Evolutionary conservation across 2,113 vertebrate genomes (phyloP).

Genomic region (Colinus virginianus): DNA sequence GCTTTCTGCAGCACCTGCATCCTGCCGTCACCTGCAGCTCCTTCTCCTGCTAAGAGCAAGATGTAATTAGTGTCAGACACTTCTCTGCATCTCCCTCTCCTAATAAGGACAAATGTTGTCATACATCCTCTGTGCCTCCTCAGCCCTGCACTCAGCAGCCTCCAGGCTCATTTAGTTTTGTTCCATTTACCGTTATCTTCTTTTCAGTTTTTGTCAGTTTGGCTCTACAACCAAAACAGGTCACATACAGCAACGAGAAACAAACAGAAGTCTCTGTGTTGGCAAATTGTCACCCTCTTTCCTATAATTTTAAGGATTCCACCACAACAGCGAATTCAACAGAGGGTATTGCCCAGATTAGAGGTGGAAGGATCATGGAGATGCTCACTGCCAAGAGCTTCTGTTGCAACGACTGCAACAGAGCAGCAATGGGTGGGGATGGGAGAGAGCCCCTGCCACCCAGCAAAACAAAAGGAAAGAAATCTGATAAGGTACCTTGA

Average conservation of each 20-base stretch:
- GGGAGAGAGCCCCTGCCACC: background rate
- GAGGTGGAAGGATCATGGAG: background rate
- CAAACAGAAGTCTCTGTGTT: background rate
- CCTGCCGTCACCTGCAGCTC: background rate
- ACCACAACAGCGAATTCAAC: background rate
- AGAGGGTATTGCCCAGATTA: background rate
- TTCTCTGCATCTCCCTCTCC: background rate
- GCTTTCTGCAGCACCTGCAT: background rate
- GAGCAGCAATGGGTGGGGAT: background rate
- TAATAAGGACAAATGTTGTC: background rate
- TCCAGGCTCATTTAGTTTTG: background rate
- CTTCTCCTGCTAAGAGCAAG: background rate
- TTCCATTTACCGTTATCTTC: background rate
- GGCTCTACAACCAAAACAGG: background rate
- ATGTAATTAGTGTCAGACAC: background rate
- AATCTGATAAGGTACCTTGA: background rate
- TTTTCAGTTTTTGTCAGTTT: background rate
- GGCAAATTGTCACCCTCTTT: background rate
- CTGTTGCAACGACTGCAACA: background rate
- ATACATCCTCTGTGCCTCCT: background rate
- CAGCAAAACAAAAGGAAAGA: background rate
- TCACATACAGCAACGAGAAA: background rate
- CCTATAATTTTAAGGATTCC: background rate
- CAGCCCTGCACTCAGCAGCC: background rate
- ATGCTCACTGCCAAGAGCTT: background rate